These are phyloP conservation scores for Papilio helenus DNA, from an alignment of 1,140 invertebrate genomes.

Conservation along the genomic window DNA sequence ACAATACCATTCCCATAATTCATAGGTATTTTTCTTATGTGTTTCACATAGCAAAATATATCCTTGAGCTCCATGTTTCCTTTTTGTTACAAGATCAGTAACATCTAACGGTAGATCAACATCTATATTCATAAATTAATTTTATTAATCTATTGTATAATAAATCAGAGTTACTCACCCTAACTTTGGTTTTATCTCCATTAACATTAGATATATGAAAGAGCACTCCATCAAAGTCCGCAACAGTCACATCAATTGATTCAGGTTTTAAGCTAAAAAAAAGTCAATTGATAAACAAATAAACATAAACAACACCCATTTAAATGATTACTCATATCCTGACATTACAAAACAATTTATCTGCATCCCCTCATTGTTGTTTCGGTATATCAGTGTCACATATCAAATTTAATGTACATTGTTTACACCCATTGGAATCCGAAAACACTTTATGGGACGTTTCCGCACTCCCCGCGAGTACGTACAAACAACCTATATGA, in stretches of 20 bases:
- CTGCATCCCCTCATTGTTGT: slow-evolving; percentile 44
- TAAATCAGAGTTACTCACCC: slow-evolving; percentile 86
- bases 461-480: slow-evolving; percentile 66
- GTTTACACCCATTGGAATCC: slow-evolving; percentile 70
- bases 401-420: slow-evolving; percentile 57
- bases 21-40: background rate
- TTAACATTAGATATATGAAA: slow-evolving; percentile 99
- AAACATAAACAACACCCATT: background rate
- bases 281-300: slow-evolving; percentile 51
- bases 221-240: slow-evolving; percentile 99
- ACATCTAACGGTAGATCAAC: too few species aligned
- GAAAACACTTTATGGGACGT: slow-evolving; percentile 74
- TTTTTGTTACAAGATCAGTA: background rate
- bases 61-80: background rate
- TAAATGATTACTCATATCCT: slow-evolving; percentile 54
- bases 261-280: slow-evolving; percentile 95
- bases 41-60: background rate
- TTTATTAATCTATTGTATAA: background rate
- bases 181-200: slow-evolving; percentile 98
- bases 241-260: slow-evolving; percentile 95
- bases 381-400: slow-evolving; percentile 48
- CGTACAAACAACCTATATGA: slow-evolving; percentile 71
- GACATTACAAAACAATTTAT: slow-evolving; percentile 43
- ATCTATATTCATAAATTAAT: background rate
- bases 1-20: background rate